phyloP scores from a whole-genome alignment of 2,888 invertebrate genomes.

The Neoascia interrupta region DNA sequence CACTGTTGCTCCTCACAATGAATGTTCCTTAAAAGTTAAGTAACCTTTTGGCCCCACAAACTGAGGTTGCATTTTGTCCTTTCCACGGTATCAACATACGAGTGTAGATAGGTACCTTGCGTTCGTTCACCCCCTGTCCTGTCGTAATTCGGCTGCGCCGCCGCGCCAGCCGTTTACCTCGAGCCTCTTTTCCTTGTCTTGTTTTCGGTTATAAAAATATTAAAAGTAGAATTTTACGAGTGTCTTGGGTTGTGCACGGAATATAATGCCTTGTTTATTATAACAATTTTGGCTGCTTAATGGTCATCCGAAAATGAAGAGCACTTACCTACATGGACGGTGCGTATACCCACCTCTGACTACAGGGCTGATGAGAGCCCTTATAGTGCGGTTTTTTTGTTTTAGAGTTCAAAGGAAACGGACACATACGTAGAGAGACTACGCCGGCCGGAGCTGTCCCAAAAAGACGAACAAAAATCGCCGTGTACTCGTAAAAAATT shows the following conservation, averaged over 20 bases:
- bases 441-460: too few relatives aligned
- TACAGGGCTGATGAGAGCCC: slow-evolving; percentile 50
- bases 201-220: slow-evolving; percentile 44
- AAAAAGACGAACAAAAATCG: slow-evolving; percentile 37
- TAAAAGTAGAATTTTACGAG: slow-evolving; percentile 43
- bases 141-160: slow-evolving; percentile 26
- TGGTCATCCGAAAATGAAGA: slow-evolving; percentile 48
- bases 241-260: slow-evolving; percentile 32
- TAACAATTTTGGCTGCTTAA: slow-evolving; percentile 38
- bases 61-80: slow-evolving; percentile 52
- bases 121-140: neutral
- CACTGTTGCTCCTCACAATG: neutral
- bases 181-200: too few relatives aligned
- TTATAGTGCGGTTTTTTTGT: slow-evolving; percentile 32
- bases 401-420: slow-evolving; percentile 39
- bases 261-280: slow-evolving; percentile 43
- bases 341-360: too few relatives aligned
- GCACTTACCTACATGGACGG: slow-evolving; percentile 42
- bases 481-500: slow-evolving; percentile 56
- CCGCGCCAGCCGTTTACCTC: too few relatives aligned
- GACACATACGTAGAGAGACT: slow-evolving; percentile 9
- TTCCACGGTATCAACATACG: slow-evolving; percentile 22
- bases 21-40: slow-evolving; percentile 21
- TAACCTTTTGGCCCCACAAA: slow-evolving; percentile 47
- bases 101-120: too few relatives aligned